Percentiles rank a stretch among this genome's conserved stretches.
phyloP scores from a whole-genome alignment of 1,140 invertebrate species.

The Drosophila aff. region DNA sequence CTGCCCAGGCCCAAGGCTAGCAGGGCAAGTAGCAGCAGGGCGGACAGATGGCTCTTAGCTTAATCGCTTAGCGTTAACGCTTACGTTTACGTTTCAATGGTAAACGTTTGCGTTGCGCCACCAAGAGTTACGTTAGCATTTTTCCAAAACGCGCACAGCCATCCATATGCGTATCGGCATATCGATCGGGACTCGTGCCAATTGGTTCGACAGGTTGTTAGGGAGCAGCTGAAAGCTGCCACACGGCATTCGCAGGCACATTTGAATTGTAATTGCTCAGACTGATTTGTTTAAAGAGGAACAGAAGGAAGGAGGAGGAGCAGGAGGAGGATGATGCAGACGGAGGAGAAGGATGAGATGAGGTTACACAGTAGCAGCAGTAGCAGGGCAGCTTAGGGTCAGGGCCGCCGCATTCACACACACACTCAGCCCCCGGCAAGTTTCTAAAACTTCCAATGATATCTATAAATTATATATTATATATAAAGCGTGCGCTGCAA shows the following conservation, averaged over 20 bases:
- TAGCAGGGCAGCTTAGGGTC: slow-evolving; percentile 13
- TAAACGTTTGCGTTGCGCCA: slow-evolving; percentile 8
- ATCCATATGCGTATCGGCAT: slow-evolving; percentile 25
- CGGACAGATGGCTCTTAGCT: slow-evolving; percentile 5
- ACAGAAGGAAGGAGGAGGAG: neutral
- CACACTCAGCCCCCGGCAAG: slow-evolving; percentile 36
- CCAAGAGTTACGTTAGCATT: slow-evolving; percentile 11
- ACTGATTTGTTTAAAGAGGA: slow-evolving; percentile 66
- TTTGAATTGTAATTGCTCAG: slow-evolving; percentile 79
- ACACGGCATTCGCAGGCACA: slow-evolving; percentile 49
- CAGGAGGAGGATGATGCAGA: neutral
- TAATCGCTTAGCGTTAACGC: slow-evolving; percentile 16
- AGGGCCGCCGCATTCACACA: slow-evolving; percentile 17
- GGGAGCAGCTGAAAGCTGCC: slow-evolving; percentile 61
- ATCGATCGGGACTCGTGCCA: slow-evolving; percentile 64
- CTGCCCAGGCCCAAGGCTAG: slow-evolving; percentile 7
- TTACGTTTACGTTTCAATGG: neutral
- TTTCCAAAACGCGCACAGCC: slow-evolving; percentile 17
- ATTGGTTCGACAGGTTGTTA: slow-evolving; percentile 63
- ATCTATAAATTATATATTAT: slow-evolving; percentile 22
- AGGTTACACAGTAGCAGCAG: neutral
- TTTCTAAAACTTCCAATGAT: slow-evolving; percentile 69
- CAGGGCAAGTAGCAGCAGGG: neutral
- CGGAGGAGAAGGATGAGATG: neutral
- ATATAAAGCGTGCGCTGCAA: slow-evolving; percentile 15